Evolutionary conservation across 2,888 invertebrate genomes (phyloP), one percentile per base, ranked within the genome.

Genomic region (Liopterus haemorrhoidalis): DNA sequence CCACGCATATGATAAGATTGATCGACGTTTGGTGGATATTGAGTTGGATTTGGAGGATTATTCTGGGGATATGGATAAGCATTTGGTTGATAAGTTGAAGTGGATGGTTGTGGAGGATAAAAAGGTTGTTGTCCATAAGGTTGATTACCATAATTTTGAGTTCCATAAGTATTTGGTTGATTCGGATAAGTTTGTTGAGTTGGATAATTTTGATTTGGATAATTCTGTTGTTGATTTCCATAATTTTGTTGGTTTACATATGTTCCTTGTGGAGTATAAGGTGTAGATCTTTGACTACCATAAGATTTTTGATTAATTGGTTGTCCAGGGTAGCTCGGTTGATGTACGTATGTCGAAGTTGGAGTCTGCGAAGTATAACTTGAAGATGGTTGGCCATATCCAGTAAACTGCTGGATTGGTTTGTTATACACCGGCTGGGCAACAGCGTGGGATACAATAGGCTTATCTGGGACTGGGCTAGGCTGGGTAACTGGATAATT

Each of bases 21-120:
- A 68, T 89, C 89, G 36, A 84, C 73, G 41, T 80, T 78, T 5
- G 74, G 72, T 33, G 56, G 42, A n/a, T 20, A 9, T 30, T 43
- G 43, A 35, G 22, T 31, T 5, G 27, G 46, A 21, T 19, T 33
- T 46, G 24, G 38, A 25, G 43, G 15, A 14, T 27, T 25, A 37
- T 37, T 36, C 22, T 44, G 31, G 21, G 19, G 32, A 22, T 22
- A 16, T 19, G 11, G 27, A n/a, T n/a, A n/a, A 20, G 27, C 20
- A 15, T 16, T 5, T 41, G 22, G 18, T n/a, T 21, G 22, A 22
- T 21, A 24, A 18, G 19, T 28, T 20, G 25, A n/a, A n/a, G 35
- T 32, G 18, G 40, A 41, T 33, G 20, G 11, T 8, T 14, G 22
- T 6, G 36, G 48, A 63, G 5, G 62, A 56, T 22, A 21, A 42